phyloP scores from a whole-genome alignment of 1,140 invertebrate genomes.

The Vollenhovia emeryi region DNA sequence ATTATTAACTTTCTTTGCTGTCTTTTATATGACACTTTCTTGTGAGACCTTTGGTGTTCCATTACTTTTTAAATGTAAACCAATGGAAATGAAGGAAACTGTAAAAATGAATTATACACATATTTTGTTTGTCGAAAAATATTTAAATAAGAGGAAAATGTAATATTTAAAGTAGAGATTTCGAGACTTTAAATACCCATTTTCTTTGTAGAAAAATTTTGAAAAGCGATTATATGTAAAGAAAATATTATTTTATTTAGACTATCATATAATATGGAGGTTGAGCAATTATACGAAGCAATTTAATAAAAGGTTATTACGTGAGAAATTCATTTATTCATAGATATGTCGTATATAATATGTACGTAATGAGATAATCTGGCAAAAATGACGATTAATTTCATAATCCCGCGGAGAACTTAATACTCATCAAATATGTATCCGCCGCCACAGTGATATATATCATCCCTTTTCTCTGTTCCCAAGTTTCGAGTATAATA shows the following conservation, averaged over 20 bases:
- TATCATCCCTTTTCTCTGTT: neutral
- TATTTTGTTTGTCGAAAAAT: neutral
- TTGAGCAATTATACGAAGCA: neutral
- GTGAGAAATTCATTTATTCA: slow-evolving; percentile 42
- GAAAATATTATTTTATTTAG: neutral
- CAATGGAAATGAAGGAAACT: neutral
- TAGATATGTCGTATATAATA: slow-evolving; percentile 21
- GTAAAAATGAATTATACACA: neutral
- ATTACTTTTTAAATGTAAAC: neutral
- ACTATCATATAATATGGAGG: neutral
- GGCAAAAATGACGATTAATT: slow-evolving; percentile 22
- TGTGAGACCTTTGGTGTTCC: neutral
- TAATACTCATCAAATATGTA: slow-evolving; percentile 51
- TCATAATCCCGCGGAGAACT: slow-evolving; percentile 26
- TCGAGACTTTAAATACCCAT: neutral
- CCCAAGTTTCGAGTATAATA: slow-evolving; percentile 20
- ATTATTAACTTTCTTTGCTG: no score
- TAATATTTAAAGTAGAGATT: neutral
- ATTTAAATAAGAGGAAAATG: neutral
- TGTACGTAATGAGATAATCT: slow-evolving; percentile 36
- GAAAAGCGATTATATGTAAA: neutral
- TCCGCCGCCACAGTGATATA: neutral
- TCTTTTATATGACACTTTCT: neutral
- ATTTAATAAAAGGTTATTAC: slow-evolving; percentile 24
- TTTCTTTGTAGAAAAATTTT: neutral